Evolutionary conservation across 2,888 invertebrate genomes (phyloP).

Genomic region (Flexamia atlantica): DNA sequence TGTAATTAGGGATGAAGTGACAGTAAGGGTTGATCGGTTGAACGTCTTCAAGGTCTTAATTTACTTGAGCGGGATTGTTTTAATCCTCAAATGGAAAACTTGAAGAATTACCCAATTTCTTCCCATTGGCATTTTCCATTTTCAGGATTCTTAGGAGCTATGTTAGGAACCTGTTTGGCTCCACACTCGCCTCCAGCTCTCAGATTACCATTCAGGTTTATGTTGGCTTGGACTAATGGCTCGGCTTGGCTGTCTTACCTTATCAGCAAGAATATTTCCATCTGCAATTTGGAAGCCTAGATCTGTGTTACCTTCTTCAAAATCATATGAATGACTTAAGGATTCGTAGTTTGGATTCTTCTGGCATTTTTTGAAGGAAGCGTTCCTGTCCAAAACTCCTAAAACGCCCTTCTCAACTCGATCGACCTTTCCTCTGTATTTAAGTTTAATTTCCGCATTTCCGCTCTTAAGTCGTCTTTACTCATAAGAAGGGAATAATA

Average conservation of each 20-base stretch:
- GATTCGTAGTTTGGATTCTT: too few species aligned
- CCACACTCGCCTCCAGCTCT: not conserved
- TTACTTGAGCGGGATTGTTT: not conserved
- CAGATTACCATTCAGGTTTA: not conserved
- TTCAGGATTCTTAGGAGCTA: not conserved
- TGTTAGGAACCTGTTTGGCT: not conserved
- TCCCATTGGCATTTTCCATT: not conserved
- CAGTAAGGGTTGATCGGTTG: not conserved
- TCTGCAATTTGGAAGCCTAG: not conserved
- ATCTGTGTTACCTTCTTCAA: not conserved
- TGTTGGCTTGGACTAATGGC: too few species aligned
- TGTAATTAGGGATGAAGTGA: constrained; percentile 2
- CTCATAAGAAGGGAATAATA: too few species aligned
- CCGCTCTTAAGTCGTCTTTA: too few species aligned
- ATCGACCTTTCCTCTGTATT: too few species aligned
- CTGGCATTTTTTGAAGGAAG: too few species aligned
- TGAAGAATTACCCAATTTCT: not conserved
- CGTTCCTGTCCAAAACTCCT: too few species aligned
- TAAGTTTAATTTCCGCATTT: too few species aligned
- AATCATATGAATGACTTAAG: not conserved
- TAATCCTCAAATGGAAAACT: constrained; percentile 33
- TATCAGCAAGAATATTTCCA: not conserved
- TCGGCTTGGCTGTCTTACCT: too few species aligned
- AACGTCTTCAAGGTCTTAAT: not conserved
- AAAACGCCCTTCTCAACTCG: too few species aligned